phyloP scores from a whole-genome alignment of 2,113 vertebrate genomes.

The Corydoras maculifer region DNA sequence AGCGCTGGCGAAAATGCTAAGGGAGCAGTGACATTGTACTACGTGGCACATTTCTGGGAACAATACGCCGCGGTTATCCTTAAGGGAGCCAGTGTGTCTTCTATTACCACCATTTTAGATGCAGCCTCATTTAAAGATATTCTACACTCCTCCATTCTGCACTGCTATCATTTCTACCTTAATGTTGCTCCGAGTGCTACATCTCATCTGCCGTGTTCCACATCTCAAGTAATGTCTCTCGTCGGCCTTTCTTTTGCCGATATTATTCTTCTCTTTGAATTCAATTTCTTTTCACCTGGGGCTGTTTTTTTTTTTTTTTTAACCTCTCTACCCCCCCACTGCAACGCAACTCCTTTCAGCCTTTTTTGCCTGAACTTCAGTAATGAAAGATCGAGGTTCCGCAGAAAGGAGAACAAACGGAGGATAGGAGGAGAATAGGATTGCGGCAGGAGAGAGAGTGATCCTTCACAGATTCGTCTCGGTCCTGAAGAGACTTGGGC shows the following conservation, averaged over 20 bases:
- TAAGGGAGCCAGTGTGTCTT: constrained; percentile 11
- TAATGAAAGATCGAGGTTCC: too few relatives aligned
- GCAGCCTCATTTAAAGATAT: constrained; percentile 18
- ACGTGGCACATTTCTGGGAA: background rate
- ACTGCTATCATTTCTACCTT: constrained; percentile 5
- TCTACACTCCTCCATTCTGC: constrained; percentile 17
- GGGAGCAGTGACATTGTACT: background rate
- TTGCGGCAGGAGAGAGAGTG: background rate
- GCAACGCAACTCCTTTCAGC: constrained; percentile 13
- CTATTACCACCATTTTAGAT: constrained; percentile 8
- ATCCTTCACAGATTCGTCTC: constrained; percentile 16
- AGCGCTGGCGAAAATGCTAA: background rate
- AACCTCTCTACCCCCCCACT: background rate
- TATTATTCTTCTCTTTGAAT: constrained; percentile 19
- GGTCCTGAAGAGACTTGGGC: constrained; percentile 12
- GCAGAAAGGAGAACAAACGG: background rate
- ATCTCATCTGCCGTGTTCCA: constrained; percentile 9
- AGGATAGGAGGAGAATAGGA: background rate
- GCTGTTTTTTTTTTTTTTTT: constrained; percentile 15
- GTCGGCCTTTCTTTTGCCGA: background rate
- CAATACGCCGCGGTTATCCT: constrained; percentile 1
- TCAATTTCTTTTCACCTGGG: constrained; percentile 26
- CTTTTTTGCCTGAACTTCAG: constrained; percentile 18
- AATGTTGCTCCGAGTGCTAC: constrained; percentile 4
- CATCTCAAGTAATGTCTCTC: constrained; percentile 21